phyloP scores from a whole-genome alignment of 2,113 vertebrate genomes.

The Pica pica region DNA sequence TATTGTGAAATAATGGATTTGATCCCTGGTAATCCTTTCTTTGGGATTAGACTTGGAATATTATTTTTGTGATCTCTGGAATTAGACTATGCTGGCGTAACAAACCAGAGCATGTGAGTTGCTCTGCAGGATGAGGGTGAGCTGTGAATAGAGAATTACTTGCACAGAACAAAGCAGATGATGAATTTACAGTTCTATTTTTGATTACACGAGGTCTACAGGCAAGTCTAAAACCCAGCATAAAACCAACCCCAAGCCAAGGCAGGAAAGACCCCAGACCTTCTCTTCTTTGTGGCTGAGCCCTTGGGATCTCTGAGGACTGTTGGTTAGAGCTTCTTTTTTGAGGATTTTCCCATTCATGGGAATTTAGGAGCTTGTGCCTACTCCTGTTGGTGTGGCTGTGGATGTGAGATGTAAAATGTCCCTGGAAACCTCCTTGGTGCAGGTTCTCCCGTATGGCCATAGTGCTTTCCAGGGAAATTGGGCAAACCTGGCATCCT shows the following conservation, averaged over 20 bases:
- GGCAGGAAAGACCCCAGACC: neutral
- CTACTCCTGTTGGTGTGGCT: neutral
- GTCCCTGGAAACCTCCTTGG: too few species aligned
- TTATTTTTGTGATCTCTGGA: constrained; percentile 50
- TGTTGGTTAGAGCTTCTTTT: neutral
- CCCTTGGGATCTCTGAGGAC: neutral
- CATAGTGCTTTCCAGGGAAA: neutral
- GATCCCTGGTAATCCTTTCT: constrained; percentile 34
- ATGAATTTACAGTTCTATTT: constrained; percentile 35
- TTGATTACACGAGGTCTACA: neutral
- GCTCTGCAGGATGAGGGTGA: constrained; percentile 2
- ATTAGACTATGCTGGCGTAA: neutral
- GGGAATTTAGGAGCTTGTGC: neutral
- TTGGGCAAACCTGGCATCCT: neutral
- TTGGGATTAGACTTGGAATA: constrained; percentile 39
- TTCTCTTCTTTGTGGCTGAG: neutral
- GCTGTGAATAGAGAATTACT: constrained; percentile 10
- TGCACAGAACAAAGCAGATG: constrained; percentile 16
- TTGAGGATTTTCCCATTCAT: neutral
- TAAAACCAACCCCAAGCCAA: neutral
- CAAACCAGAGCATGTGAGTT: constrained; percentile 5
- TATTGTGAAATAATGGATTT: constrained; percentile 26
- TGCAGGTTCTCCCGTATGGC: neutral
- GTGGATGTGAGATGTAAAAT: neutral
- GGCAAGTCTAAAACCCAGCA: neutral